Conservation (phyloP, 2,113 vertebrate species). For the Etheostoma spectabile region DNA sequence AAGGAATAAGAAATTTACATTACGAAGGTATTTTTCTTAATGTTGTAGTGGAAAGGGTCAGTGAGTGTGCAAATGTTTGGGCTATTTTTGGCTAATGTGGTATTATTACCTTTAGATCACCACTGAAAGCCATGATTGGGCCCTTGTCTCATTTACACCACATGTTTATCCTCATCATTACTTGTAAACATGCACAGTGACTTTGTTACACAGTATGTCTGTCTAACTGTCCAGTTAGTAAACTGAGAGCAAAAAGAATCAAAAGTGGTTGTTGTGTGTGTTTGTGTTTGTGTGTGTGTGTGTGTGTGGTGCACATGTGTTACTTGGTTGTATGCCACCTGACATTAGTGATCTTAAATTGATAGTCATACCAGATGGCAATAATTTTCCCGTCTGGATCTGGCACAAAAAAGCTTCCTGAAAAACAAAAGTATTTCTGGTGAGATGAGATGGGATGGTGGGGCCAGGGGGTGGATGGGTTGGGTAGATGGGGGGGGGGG, state of each 20-base stretch:
- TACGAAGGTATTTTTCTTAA: neutral
- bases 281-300: constrained; percentile 3
- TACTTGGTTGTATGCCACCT: constrained; percentile 49
- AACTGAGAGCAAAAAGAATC: neutral
- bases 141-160: neutral
- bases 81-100: neutral
- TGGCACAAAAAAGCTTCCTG: constrained; percentile 63
- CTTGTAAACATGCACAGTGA: neutral
- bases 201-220: neutral
- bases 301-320: constrained; percentile 16
- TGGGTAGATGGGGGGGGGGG: no score
- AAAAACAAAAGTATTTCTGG: constrained; percentile 66
- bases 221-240: neutral
- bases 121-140: neutral
- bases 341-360: constrained; percentile 68
- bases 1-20: neutral
- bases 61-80: neutral
- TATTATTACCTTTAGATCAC: neutral
- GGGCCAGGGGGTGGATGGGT: neutral
- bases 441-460: constrained; percentile 65
- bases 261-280: neutral
- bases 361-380: constrained; percentile 74
- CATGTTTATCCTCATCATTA: neutral
- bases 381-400: constrained; percentile 62
- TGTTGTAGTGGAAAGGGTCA: no score